phyloP scores from a whole-genome alignment of 2,888 invertebrate species.

The Eupelmus urozonus region DNA sequence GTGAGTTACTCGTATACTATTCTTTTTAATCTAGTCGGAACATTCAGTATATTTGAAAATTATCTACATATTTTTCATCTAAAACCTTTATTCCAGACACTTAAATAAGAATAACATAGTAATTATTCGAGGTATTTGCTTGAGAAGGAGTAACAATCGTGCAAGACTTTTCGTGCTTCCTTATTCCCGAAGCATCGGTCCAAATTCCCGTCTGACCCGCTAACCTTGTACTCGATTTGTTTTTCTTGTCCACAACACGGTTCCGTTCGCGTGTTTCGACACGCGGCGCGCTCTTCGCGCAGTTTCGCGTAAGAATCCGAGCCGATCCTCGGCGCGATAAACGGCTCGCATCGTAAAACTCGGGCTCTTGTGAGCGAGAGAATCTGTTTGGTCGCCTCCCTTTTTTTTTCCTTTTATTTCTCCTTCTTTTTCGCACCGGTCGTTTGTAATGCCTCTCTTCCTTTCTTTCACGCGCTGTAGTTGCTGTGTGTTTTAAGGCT shows the following conservation, averaged over 20 bases:
- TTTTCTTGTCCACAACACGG: conserved; percentile 43
- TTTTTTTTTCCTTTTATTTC: neutral
- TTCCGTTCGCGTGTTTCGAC: conserved; percentile 67
- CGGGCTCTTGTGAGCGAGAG: too few species aligned
- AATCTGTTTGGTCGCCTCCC: conserved; percentile 47
- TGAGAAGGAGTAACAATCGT: too few species aligned
- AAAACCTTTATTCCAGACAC: too few species aligned
- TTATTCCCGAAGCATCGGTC: conserved; percentile 23
- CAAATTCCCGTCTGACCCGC: conserved; percentile 51
- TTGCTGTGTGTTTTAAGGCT: neutral
- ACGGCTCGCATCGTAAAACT: conserved; percentile 55
- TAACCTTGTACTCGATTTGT: conserved; percentile 54
- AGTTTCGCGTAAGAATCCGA: conserved; percentile 71
- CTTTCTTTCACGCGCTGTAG: conserved; percentile 1
- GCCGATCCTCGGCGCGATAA: conserved; percentile 65
- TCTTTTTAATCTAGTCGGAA: too few species aligned
- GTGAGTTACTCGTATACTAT: too few species aligned
- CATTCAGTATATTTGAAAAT: too few species aligned
- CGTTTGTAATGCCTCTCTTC: conserved; percentile 30
- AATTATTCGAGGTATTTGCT: too few species aligned
- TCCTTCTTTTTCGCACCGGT: conserved; percentile 19
- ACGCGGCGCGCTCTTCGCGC: conserved; percentile 59
- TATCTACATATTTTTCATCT: too few species aligned
- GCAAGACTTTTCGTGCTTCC: too few species aligned
- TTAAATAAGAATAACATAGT: too few species aligned